phyloP scores from a whole-genome alignment of 2,113 vertebrate species.

The Danionella cerebrum region DNA sequence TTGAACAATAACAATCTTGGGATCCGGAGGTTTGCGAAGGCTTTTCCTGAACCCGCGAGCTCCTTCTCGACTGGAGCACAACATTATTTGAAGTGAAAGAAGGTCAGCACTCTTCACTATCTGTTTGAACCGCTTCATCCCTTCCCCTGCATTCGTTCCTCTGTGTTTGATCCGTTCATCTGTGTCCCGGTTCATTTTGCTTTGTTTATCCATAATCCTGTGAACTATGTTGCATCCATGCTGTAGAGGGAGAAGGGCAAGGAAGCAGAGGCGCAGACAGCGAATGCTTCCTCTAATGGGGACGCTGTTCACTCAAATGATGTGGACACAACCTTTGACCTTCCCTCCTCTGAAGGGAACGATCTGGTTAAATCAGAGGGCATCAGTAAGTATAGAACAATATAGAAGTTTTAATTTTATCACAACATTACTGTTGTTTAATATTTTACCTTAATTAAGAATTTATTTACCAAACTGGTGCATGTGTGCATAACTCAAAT shows the following conservation, averaged over 20 bases:
- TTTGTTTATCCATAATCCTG: constrained; percentile 24
- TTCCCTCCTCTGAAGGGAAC: constrained; percentile 50
- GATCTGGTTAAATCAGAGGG: constrained; percentile 48
- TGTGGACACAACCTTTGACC: constrained; percentile 53
- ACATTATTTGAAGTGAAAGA: neutral
- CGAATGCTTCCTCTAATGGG: constrained; percentile 40
- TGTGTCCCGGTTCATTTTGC: neutral
- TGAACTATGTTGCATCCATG: constrained; percentile 46
- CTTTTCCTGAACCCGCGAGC: too few relatives aligned
- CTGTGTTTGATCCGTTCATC: neutral
- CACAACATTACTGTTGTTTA: too few relatives aligned
- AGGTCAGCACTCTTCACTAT: neutral
- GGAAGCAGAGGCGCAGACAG: constrained; percentile 51
- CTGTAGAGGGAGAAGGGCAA: constrained; percentile 73
- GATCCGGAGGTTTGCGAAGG: too few relatives aligned
- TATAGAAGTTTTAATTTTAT: neutral
- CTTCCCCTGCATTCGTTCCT: neutral
- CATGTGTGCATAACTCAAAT: too few relatives aligned
- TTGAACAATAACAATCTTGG: too few relatives aligned
- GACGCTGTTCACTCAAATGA: constrained; percentile 38
- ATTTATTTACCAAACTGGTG: too few relatives aligned
- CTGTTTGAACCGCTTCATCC: neutral
- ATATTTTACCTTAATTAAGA: too few relatives aligned
- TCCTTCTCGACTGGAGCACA: too few relatives aligned
- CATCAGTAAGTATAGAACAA: constrained; percentile 62